Percentiles rank a stretch among this genome's conserved stretches.
Evolutionary conservation across 2,888 invertebrate genomes (phyloP).

Genomic region (Platycheirus rosarum): DNA sequence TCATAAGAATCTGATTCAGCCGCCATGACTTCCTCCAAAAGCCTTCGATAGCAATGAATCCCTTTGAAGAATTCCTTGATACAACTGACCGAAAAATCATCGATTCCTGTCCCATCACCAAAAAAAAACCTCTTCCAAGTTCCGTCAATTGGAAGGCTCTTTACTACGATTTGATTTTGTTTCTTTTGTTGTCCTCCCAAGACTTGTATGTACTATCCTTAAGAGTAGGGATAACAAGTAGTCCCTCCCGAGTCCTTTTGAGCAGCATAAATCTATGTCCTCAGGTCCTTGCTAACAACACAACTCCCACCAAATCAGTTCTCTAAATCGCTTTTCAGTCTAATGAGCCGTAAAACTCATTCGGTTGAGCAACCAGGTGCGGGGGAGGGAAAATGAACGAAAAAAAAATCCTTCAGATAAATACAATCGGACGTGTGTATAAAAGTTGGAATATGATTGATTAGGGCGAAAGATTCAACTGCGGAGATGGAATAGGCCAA

Average conservation of each 20-base stretch:
- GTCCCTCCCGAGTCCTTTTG: not conserved
- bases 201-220: slow-evolving; percentile 22
- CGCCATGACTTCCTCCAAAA: too few species aligned
- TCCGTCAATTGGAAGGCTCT: slow-evolving; percentile 24
- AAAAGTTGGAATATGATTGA: slow-evolving; percentile 56
- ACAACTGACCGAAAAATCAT: slow-evolving; percentile 13
- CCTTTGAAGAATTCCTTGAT: slow-evolving; percentile 17
- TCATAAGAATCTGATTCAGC: not conserved
- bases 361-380: slow-evolving; percentile 48
- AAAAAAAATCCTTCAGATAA: slow-evolving; percentile 28
- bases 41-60: not conserved
- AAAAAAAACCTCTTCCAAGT: slow-evolving; percentile 35
- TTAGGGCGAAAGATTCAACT: slow-evolving; percentile 42
- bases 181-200: slow-evolving; percentile 21
- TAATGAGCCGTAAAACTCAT: slow-evolving; percentile 59
- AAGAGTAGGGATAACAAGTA: slow-evolving; percentile 34
- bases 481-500: slow-evolving; percentile 5
- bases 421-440: slow-evolving; percentile 46
- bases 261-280: slow-evolving; percentile 10
- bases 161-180: slow-evolving; percentile 16
- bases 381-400: slow-evolving; percentile 8
- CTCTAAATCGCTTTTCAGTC: slow-evolving; percentile 65
- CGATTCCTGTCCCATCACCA: not conserved
- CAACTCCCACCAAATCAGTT: slow-evolving; percentile 26
- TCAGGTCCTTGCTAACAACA: slow-evolving; percentile 30